Base-by-base conservation (phyloP, 2,888 invertebrate species). In the Zeuzera pyrina region DNA sequence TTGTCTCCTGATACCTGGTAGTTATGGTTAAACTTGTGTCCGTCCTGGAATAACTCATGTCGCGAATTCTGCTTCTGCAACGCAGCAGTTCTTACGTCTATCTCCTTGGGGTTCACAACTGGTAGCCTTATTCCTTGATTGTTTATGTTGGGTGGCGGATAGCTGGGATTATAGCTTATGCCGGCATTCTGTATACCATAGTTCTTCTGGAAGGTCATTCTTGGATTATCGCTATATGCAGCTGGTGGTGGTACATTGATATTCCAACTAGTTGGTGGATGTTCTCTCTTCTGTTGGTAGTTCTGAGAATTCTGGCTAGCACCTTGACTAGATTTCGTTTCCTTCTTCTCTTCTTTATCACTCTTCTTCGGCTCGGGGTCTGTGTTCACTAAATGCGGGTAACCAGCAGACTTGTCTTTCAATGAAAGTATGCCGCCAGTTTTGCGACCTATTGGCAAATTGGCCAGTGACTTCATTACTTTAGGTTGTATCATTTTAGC, bases 361-460 rank as follows among this genome's bases (percentile, higher is more conserved):
- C 76, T 73, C 39, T 66, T 74, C 2, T 41, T 26, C 0, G 64
- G 60, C 23, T 78, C 74, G 0, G 79, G 67, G 0, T 79, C 78
- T 0, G 63, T 64, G 49, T 83, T 77, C 14, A 79, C 81, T 1
- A 85, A 52, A 42, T 85, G 85, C 0, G 85, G 84, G 43, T 85
- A 85, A 0, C 84, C 85, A 1, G 76, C 76, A 0, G 84, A 84
- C 29, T 84, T 84, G 52, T 85, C 84, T 34, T 85, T 85, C 2
- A 85, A 58, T 0, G 84, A 78, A n/a, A 85, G 73, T 10, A 85
- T 85, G 10, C 84, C 84, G 5, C 84, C 84, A 0, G 84, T 84
- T 41, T 84, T 84, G 12, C 76, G 59, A 14, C 84, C 84, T 0
- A 79, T 35, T 0, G 83, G 81, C 1, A 84, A 41, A 41, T 71